Base-by-base conservation (phyloP, 2,888 invertebrate species). In the Tanytarsus gracilentus region DNA sequence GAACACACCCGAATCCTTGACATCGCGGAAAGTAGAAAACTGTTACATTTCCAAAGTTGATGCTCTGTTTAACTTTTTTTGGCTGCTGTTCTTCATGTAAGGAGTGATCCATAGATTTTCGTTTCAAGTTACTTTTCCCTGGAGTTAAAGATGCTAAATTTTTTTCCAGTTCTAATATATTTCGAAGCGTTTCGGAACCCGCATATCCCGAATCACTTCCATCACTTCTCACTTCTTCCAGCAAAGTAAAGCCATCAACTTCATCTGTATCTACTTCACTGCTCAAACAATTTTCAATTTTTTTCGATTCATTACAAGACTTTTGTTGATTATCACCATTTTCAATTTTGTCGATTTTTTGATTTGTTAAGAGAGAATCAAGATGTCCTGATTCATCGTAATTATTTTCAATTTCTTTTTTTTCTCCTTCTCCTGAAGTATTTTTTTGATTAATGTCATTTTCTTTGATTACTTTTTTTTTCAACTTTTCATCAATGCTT, bases 21-120 rank as follows among this genome's bases (percentile, higher is more conserved):
- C 91, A 82, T 68, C 97, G 79, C 2, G 92, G 91, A 75, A 98
- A 97, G 75, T 96, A 97, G 74, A 83, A 97, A 8, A 97, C 94
- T 18, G 92, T 92, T 0, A 97, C 96, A 65, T 84, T 86, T 66
- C 93, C 88, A 72, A 97, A 97, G 65, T 85, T 83, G 63, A 97
- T 92, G 44, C 82, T 83, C 66, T 86, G 84, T 74, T 88, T 91
- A 69, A 81, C 81, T 70, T 84, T 86, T 68, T 85, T 78, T 63
- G 71, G 66, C 5, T n/a, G n/a, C 21, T 75, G 73, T 51, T 69
- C 68, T 4, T 77, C 74, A 65, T 76, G 77, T 44, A 75, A 75
- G 52, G 72, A 74, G n/a, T n/a, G n/a, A 61, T 75, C 74, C 61
- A 73, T 69, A 23, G 72, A 69, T 40, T 67, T 70, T 62, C 86